These are phyloP conservation scores for Phenacoccus solenopsis DNA, from an alignment of 1,140 invertebrate species.

Conservation along the genomic window DNA sequence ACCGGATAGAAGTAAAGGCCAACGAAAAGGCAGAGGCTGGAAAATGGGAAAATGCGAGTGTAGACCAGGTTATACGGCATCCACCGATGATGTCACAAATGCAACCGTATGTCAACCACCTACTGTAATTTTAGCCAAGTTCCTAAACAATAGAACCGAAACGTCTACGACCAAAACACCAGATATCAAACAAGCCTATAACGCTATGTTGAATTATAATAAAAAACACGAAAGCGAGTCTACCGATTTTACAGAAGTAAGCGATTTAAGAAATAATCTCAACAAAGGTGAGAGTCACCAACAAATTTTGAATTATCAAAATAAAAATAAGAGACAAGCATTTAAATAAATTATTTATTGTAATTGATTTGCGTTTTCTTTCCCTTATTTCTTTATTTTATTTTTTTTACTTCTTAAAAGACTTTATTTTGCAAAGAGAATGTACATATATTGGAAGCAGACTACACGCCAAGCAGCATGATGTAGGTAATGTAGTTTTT, in stretches of 20 bases:
- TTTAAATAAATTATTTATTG: background rate
- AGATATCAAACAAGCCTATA: background rate
- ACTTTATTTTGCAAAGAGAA: too few relatives aligned
- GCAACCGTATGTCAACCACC: constrained; percentile 36
- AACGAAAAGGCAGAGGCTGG: constrained; percentile 29
- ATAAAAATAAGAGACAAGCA: background rate
- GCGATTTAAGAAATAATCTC: background rate
- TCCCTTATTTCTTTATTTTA: too few relatives aligned
- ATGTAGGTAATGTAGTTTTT: too few relatives aligned
- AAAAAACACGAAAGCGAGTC: background rate
- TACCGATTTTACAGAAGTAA: background rate
- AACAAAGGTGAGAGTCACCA: background rate
- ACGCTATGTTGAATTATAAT: background rate
- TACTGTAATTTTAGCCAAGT: constrained; percentile 36
- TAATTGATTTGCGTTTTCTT: too few relatives aligned
- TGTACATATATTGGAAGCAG: too few relatives aligned
- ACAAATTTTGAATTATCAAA: background rate
- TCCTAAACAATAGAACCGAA: constrained; percentile 33
- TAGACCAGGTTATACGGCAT: constrained; percentile 46
- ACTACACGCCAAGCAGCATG: too few relatives aligned
- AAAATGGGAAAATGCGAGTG: constrained; percentile 45
- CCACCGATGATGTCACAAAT: constrained; percentile 28
- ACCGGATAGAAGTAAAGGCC: constrained; percentile 34
- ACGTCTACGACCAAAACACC: background rate
- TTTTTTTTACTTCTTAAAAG: too few relatives aligned